Conservation (phyloP, 2,888 invertebrate species). For the Brachyopa scutellaris region DNA sequence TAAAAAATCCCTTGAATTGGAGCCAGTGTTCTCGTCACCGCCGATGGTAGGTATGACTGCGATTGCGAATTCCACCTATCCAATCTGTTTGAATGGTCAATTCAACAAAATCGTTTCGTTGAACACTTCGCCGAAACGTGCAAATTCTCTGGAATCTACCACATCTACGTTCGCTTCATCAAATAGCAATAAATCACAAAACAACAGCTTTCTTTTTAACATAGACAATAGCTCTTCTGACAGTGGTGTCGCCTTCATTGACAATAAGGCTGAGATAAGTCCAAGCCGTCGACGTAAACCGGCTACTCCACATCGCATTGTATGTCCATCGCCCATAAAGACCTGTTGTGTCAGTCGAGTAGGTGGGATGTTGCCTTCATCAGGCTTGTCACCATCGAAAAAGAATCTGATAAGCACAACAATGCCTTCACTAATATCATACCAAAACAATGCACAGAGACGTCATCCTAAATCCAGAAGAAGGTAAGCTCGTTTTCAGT, state of each 20-base stretch:
- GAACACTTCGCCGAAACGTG: constrained; percentile 75
- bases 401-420: constrained; percentile 43
- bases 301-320: constrained; percentile 85
- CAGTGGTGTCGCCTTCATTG: constrained; percentile 80
- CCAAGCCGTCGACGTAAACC: constrained; percentile 79
- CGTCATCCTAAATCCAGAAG: constrained; percentile 74
- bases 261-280: constrained; percentile 64
- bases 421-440: constrained; percentile 48
- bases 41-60: constrained; percentile 74
- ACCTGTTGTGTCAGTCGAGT: constrained; percentile 69
- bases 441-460: constrained; percentile 70
- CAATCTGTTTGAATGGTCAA: constrained; percentile 78
- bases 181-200: constrained; percentile 42
- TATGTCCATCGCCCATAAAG: constrained; percentile 81
- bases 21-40: constrained; percentile 80
- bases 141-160: constrained; percentile 56
- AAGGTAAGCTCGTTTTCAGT: constrained; percentile 73
- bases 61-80: constrained; percentile 66
- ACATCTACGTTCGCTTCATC: constrained; percentile 59
- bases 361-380: constrained; percentile 59
- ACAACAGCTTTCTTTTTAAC: constrained; percentile 76
- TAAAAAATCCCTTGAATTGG: constrained; percentile 79
- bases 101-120: constrained; percentile 80
- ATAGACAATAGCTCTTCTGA: constrained; percentile 81
- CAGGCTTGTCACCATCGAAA: constrained; percentile 57